Evolutionary conservation across 2,113 vertebrate genomes (phyloP).

Genomic region (Cryptotis parvus): DNA sequence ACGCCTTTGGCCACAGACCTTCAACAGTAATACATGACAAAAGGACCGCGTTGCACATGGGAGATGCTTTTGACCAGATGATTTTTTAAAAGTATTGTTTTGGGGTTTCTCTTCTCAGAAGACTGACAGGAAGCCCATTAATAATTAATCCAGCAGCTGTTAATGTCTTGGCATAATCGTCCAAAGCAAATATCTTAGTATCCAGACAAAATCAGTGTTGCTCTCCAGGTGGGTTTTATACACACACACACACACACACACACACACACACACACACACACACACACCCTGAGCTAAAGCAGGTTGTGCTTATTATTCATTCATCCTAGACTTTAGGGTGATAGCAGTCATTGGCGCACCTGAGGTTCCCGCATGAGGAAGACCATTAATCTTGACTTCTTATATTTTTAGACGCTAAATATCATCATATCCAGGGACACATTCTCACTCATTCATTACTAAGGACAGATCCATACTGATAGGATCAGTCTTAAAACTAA

Average conservation of each 20-base stretch:
- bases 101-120: slow-evolving; percentile 66
- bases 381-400: slow-evolving; percentile 37
- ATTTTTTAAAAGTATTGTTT: slow-evolving; percentile 71
- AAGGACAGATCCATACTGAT: slow-evolving; percentile 2
- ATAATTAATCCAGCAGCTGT: slow-evolving; percentile 78
- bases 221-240: slow-evolving; percentile 34
- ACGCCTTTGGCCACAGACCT: slow-evolving; percentile 62
- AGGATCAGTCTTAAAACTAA: slow-evolving; percentile 36
- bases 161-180: slow-evolving; percentile 71
- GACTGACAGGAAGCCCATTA: slow-evolving; percentile 74
- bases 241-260: neutral
- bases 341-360: slow-evolving; percentile 46
- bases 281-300: neutral
- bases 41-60: slow-evolving; percentile 6
- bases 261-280: neutral
- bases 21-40: slow-evolving; percentile 42
- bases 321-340: slow-evolving; percentile 46
- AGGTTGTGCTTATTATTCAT: slow-evolving; percentile 14
- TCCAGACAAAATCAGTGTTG: slow-evolving; percentile 52
- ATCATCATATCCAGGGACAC: slow-evolving; percentile 18
- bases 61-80: slow-evolving; percentile 19
- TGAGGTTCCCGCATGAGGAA: slow-evolving; percentile 28
- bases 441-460: neutral
- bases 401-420: slow-evolving; percentile 70
- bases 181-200: slow-evolving; percentile 68